A percentile compares a stretch with the other conserved stretches of the same genome.
These are phyloP conservation scores for Linurgus olivaceus DNA, from an alignment of 2,797 vertebrate genomes.

Conservation along the genomic window DNA sequence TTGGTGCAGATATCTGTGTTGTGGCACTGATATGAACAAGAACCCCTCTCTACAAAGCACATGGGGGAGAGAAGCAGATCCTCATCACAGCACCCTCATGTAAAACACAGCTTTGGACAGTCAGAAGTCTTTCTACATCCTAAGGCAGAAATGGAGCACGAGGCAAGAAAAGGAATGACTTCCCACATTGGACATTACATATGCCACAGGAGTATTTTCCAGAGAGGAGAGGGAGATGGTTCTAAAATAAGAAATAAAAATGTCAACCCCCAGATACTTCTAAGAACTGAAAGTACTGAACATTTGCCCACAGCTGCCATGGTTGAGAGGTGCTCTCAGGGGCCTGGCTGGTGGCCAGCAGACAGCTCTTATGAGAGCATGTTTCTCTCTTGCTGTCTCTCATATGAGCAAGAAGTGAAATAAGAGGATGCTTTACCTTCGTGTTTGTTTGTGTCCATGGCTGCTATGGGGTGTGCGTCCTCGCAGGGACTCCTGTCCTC, in stretches of 20 bases:
- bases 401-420: constrained; percentile 6
- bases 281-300: neutral
- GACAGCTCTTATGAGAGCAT: neutral
- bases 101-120: neutral
- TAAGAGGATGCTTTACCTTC: constrained; percentile 70
- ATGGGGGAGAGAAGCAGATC: neutral
- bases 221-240: neutral
- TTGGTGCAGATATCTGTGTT: neutral
- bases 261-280: neutral
- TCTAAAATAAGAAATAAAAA: neutral
- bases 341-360: neutral
- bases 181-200: neutral
- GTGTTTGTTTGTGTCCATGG: constrained; percentile 77
- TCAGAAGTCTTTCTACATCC: neutral
- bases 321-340: neutral
- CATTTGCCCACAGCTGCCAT: neutral
- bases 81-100: neutral
- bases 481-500: constrained; percentile 58
- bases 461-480: constrained; percentile 40
- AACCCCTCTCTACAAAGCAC: neutral
- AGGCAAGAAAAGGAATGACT: neutral
- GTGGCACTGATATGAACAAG: neutral
- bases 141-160: neutral
- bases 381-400: neutral
- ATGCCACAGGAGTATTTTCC: neutral